phyloP scores from a whole-genome alignment of 2,797 vertebrate genomes.

The Enteromius trimaculatus region DNA sequence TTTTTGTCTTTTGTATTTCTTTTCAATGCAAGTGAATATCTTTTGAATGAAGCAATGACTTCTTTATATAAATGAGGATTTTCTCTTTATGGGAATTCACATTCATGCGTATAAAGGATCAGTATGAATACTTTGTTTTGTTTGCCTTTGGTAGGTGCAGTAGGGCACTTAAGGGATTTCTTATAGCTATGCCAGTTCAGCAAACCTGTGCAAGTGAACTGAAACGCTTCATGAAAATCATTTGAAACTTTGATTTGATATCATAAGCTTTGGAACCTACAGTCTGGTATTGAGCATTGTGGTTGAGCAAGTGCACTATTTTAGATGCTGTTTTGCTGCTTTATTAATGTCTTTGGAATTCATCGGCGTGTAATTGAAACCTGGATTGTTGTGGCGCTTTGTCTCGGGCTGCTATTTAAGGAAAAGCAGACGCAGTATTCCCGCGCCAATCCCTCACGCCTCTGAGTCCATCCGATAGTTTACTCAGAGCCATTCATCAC shows the following conservation, averaged over 20 bases:
- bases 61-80: not conserved
- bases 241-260: not conserved
- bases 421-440: constrained; percentile 14
- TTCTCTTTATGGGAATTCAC: not conserved
- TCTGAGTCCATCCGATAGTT: constrained; percentile 33
- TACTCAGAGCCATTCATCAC: constrained; percentile 47
- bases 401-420: constrained; percentile 32
- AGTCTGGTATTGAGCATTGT: not conserved
- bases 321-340: constrained; percentile 8
- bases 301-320: not conserved
- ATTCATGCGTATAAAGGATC: not conserved
- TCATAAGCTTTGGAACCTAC: no score
- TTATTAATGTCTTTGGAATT: constrained; percentile 44
- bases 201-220: not conserved
- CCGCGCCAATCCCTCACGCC: constrained; percentile 27
- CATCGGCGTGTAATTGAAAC: constrained; percentile 52
- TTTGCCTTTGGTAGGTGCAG: not conserved
- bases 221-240: not conserved
- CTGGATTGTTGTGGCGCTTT: constrained; percentile 17
- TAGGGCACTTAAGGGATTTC: not conserved
- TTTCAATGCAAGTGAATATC: not conserved
- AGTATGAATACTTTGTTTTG: not conserved
- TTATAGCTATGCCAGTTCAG: constrained; percentile 10
- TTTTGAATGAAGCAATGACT: not conserved
- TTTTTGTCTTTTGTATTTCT: no score